Evolutionary conservation across 30 jellyfish, hydroid and myxozoan genomes (phyloP).

Genomic region (Phacellophora camtschatica): DNA sequence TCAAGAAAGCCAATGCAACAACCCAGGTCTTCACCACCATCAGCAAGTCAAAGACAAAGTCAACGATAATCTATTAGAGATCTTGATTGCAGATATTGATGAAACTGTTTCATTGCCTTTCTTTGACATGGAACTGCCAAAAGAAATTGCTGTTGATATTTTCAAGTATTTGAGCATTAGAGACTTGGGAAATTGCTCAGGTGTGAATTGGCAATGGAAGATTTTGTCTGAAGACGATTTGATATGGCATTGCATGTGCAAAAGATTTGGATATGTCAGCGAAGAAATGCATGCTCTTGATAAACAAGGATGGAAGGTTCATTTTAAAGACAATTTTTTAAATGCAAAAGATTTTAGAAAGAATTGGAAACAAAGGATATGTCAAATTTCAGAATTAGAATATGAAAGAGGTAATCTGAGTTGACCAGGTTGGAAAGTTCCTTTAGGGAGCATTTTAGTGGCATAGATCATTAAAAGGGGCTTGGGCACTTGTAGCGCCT

Average conservation of each 20-base stretch:
- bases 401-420: constrained; percentile 88
- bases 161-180: constrained; percentile 37
- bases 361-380: constrained; percentile 79
- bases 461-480: no score
- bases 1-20: neutral
- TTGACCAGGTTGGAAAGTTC: no score
- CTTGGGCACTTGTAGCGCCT: no score
- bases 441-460: no score
- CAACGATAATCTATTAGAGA: constrained; percentile 47
- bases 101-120: constrained; percentile 73
- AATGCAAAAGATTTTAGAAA: constrained; percentile 11
- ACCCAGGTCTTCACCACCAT: neutral
- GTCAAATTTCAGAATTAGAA: constrained; percentile 68
- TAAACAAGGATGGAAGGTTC: constrained; percentile 59
- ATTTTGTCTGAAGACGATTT: constrained; percentile 78
- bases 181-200: constrained; percentile 71
- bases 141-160: constrained; percentile 67
- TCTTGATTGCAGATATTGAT: constrained; percentile 81
- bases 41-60: neutral
- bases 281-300: constrained; percentile 33
- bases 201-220: constrained; percentile 73
- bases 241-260: constrained; percentile 65
- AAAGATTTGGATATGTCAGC: neutral
- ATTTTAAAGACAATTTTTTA: constrained; percentile 12
- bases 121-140: constrained; percentile 89